Evolutionary conservation across 2,113 vertebrate genomes (phyloP).

Genomic region (Meleagris gallopavo): DNA sequence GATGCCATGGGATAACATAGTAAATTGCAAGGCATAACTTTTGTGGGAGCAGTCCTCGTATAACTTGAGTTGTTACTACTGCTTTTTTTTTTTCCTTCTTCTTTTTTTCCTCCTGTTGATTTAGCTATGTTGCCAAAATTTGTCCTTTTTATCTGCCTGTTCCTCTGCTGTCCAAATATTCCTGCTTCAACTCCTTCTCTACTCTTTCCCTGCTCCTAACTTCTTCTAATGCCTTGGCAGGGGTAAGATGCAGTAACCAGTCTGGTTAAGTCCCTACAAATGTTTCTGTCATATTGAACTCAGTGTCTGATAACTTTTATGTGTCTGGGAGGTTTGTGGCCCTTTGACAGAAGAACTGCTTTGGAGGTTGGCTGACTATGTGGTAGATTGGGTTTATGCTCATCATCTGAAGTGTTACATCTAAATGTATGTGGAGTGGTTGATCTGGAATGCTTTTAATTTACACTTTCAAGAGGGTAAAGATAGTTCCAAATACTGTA

Average conservation of each 20-base stretch:
- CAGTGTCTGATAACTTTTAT: background rate
- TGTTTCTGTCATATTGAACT: background rate
- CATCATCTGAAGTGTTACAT: slow-evolving; percentile 12
- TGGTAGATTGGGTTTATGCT: background rate
- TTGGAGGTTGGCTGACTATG: slow-evolving; percentile 2
- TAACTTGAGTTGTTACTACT: background rate
- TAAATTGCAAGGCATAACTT: too few species aligned
- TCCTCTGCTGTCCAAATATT: background rate
- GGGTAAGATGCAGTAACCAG: background rate
- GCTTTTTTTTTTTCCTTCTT: background rate
- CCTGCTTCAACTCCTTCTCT: background rate
- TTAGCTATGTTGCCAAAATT: background rate
- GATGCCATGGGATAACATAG: too few species aligned
- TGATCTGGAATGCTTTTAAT: slow-evolving; percentile 37
- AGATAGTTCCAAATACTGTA: background rate
- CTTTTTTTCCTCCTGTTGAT: background rate
- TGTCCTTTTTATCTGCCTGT: background rate
- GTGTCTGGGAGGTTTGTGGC: background rate
- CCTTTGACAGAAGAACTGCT: background rate
- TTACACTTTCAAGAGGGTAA: background rate
- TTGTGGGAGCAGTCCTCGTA: too few species aligned
- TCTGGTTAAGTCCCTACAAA: background rate
- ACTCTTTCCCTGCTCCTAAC: background rate
- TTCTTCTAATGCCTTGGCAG: background rate
- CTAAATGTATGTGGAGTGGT: background rate